A percentile compares a stretch with the other conserved stretches of the same genome.
phyloP scores from a whole-genome alignment of 1,140 invertebrate species.

The Drosophila bocqueti region DNA sequence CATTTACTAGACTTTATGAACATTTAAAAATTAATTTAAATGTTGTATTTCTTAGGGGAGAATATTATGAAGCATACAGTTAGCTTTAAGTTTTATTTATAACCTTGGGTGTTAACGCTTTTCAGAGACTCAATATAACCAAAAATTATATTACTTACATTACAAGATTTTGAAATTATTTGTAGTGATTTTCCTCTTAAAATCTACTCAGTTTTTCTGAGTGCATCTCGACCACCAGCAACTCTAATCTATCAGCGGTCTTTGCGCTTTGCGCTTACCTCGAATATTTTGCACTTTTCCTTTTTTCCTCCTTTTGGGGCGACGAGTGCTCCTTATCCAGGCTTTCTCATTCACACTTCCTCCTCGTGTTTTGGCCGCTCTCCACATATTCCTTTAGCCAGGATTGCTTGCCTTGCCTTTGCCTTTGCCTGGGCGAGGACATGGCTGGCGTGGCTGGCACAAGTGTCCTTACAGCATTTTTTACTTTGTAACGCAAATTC shows the following conservation, averaged over 20 bases:
- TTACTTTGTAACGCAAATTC: slow-evolving; percentile 83
- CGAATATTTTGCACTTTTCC: slow-evolving; percentile 60
- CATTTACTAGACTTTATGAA: neutral
- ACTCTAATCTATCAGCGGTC: slow-evolving; percentile 77
- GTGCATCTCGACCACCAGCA: slow-evolving; percentile 43
- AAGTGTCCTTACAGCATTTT: slow-evolving; percentile 81
- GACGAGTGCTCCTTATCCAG: slow-evolving; percentile 23
- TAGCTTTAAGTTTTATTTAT: neutral
- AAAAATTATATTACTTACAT: too few relatives aligned
- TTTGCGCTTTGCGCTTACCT: slow-evolving; percentile 50
- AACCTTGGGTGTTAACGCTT: too few relatives aligned
- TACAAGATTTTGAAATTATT: too few relatives aligned
- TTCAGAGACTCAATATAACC: too few relatives aligned
- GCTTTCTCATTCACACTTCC: slow-evolving; percentile 66
- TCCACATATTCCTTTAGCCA: slow-evolving; percentile 13
- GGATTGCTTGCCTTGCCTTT: slow-evolving; percentile 20
- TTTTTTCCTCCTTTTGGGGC: slow-evolving; percentile 9
- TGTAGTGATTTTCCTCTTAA: too few relatives aligned
- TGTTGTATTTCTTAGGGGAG: neutral
- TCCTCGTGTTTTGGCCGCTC: slow-evolving; percentile 52
- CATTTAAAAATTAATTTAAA: neutral
- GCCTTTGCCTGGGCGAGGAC: slow-evolving; percentile 25
- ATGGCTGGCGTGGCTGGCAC: slow-evolving; percentile 62
- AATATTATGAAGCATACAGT: neutral
- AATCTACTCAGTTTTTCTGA: neutral